phyloP scores from a whole-genome alignment of 1,140 invertebrate species.

The Drosophila leontia region DNA sequence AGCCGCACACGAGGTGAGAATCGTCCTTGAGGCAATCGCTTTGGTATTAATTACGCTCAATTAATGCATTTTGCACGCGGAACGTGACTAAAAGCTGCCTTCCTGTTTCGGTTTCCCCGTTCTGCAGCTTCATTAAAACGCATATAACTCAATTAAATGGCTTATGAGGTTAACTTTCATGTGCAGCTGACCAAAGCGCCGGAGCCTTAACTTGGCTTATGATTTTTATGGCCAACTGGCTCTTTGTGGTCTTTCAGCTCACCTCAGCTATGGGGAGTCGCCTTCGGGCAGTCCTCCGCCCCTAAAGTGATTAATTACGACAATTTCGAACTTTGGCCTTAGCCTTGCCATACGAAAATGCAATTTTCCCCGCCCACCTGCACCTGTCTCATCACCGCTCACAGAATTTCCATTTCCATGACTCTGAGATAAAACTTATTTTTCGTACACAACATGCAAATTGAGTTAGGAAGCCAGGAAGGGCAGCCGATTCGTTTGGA shows the following conservation, averaged over 20 bases:
- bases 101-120: not conserved
- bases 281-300: not conserved
- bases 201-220: conserved; percentile 25
- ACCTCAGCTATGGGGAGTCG: not conserved
- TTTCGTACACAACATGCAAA: conserved; percentile 32
- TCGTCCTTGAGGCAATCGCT: conserved; percentile 31
- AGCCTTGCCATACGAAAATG: conserved; percentile 8
- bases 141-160: conserved; percentile 71
- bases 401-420: conserved; percentile 24
- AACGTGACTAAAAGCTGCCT: conserved; percentile 32
- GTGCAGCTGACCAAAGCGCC: conserved; percentile 12
- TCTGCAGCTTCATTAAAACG: conserved; percentile 61
- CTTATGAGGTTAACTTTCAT: conserved; percentile 49
- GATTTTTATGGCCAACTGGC: conserved; percentile 47
- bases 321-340: conserved; percentile 25
- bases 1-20: conserved; percentile 18
- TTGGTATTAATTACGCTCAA: conserved; percentile 61
- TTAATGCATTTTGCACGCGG: conserved; percentile 63
- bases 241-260: not conserved
- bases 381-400: not conserved
- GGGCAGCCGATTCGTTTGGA: conserved; percentile 8
- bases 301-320: conserved; percentile 64
- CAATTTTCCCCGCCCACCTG: conserved; percentile 13
- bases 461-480: conserved; percentile 11
- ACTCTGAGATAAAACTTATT: conserved; percentile 16